phyloP scores from a whole-genome alignment of 2,797 vertebrate species.

The Peromyscus aztecus region DNA sequence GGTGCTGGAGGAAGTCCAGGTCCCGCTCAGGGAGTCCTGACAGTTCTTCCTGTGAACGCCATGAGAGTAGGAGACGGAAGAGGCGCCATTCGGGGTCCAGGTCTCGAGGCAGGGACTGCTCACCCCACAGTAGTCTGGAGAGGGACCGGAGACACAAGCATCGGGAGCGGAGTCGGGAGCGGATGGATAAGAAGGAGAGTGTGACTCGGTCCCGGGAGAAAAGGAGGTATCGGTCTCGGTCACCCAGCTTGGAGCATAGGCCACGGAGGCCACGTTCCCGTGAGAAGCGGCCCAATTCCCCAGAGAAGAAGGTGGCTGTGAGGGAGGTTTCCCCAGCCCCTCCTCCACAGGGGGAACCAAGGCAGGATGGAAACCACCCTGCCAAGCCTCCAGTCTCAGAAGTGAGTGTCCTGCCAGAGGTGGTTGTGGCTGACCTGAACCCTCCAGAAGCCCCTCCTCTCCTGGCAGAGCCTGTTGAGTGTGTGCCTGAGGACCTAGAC shows the following conservation, averaged over 20 bases:
- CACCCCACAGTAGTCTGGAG: slow-evolving; percentile 91
- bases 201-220: slow-evolving; percentile 87
- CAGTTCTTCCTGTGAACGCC: slow-evolving; percentile 86
- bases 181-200: slow-evolving; percentile 83
- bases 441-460: fast-evolving
- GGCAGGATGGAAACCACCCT: not conserved
- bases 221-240: slow-evolving; percentile 86
- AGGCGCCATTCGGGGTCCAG: slow-evolving; percentile 85
- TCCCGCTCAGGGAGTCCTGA: slow-evolving; percentile 86
- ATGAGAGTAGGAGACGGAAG: slow-evolving; percentile 89
- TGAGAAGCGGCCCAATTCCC: slow-evolving; percentile 86
- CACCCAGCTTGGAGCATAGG: slow-evolving; percentile 72
- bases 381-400: fast-evolving
- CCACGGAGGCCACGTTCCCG: slow-evolving; percentile 78
- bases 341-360: not conserved
- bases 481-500: slow-evolving; percentile 58
- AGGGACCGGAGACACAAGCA: slow-evolving; percentile 85
- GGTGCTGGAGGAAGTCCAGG: slow-evolving; percentile 83
- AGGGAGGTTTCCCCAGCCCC: slow-evolving; percentile 64
- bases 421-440: fast-evolving
- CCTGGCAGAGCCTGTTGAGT: not conserved
- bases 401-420: fast-evolving
- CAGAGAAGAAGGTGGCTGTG: slow-evolving; percentile 79
- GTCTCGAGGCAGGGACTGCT: slow-evolving; percentile 87
- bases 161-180: slow-evolving; percentile 81